phyloP scores from a whole-genome alignment of 2,113 vertebrate species.

The Neogale vison region DNA sequence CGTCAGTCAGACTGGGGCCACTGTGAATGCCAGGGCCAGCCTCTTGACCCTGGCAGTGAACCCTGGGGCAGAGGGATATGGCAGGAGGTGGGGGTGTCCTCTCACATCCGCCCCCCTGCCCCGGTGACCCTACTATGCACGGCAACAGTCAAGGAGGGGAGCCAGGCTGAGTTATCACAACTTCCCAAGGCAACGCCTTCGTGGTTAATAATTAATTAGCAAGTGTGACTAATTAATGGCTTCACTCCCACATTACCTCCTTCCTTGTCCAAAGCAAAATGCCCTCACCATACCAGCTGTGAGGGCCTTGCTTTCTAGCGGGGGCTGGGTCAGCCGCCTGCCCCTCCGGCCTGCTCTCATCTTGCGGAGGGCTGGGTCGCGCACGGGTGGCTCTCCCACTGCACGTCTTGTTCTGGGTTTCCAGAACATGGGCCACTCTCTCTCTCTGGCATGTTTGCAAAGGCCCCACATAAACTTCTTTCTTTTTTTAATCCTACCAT shows the following conservation, averaged over 20 bases:
- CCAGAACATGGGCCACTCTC: neutral
- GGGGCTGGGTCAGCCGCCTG: neutral
- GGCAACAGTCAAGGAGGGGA: neutral
- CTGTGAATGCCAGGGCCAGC: neutral
- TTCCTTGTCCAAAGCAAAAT: neutral
- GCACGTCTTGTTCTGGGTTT: neutral
- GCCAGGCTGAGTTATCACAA: neutral
- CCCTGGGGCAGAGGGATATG: neutral
- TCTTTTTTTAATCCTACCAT: neutral
- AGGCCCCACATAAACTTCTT: neutral
- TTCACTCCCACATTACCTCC: neutral
- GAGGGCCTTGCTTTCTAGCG: neutral
- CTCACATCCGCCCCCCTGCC: neutral
- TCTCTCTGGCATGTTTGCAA: neutral
- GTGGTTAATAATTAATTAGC: slow-evolving; percentile 73
- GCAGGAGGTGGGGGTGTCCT: accelerated
- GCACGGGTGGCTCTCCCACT: neutral
- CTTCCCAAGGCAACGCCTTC: slow-evolving; percentile 22
- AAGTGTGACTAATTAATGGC: slow-evolving; percentile 63
- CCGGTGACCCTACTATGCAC: accelerated
- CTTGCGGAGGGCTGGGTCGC: neutral
- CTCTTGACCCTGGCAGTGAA: neutral
- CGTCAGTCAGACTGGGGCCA: neutral
- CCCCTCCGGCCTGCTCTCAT: neutral
- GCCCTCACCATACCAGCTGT: neutral